A percentile compares a stretch with the other conserved stretches of the same genome.
Evolutionary conservation across 2,888 invertebrate genomes (phyloP).

Genomic region (Apantesis nais): DNA sequence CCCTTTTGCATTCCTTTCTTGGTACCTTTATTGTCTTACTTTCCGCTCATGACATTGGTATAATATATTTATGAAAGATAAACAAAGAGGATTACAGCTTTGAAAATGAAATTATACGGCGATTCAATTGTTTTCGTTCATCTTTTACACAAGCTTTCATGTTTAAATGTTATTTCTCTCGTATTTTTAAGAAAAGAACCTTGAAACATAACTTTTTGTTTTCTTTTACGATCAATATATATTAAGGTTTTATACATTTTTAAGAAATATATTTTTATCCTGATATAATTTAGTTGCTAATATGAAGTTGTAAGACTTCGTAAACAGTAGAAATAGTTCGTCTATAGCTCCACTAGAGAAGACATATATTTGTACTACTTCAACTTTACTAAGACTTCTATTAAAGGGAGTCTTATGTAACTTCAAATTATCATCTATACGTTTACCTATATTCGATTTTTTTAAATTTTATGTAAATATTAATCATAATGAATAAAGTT

Average conservation of each 20-base stretch:
- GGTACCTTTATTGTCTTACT: constrained; percentile 82
- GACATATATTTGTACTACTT: background rate
- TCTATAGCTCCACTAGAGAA: background rate
- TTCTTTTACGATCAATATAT: background rate
- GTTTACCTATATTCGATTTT: no score
- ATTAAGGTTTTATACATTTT: background rate
- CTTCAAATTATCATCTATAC: no score
- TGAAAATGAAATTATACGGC: constrained; percentile 38
- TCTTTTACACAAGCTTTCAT: constrained; percentile 27
- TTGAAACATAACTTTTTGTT: background rate
- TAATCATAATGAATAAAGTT: no score
- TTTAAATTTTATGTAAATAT: no score
- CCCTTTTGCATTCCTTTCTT: constrained; percentile 80
- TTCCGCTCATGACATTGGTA: constrained; percentile 76
- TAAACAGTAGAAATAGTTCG: background rate
- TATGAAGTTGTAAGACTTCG: background rate
- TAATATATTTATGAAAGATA: constrained; percentile 73
- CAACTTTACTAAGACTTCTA: no score
- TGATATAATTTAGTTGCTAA: background rate
- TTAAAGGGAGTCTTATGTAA: no score
- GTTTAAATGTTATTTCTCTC: constrained; percentile 19
- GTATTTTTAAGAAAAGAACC: background rate
- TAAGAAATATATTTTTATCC: background rate
- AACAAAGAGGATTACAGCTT: constrained; percentile 53
- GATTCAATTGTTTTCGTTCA: constrained; percentile 37